Evolutionary conservation across 1,140 invertebrate species (phyloP).

Genomic region (Branchinecta lynchi): DNA sequence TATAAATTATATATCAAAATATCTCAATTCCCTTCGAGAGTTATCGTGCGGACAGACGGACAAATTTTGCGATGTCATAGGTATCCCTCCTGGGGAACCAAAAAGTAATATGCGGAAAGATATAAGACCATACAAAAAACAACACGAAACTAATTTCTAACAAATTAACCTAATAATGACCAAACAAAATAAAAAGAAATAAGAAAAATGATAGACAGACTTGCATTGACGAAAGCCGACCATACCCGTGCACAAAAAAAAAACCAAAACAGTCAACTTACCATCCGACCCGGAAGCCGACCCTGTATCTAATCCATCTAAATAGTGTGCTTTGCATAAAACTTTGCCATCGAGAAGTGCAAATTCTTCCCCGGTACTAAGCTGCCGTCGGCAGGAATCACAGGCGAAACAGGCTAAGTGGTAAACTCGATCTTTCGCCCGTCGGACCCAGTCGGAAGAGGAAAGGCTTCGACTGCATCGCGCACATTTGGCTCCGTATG

Average conservation of each 20-base stretch:
- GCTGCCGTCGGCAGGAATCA: constrained; percentile 86
- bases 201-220: no score
- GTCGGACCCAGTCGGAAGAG: constrained; percentile 89
- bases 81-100: no score
- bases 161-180: no score
- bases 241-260: neutral
- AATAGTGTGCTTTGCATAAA: constrained; percentile 88
- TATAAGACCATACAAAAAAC: no score
- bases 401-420: constrained; percentile 98
- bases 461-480: constrained; percentile 84
- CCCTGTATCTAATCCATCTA: constrained; percentile 80
- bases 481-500: constrained; percentile 88
- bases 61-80: no score
- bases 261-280: constrained; percentile 33
- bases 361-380: constrained; percentile 95
- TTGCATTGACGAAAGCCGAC: no score
- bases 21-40: no score
- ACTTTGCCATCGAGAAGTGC: constrained; percentile 79
- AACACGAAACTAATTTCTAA: no score
- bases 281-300: constrained; percentile 64
- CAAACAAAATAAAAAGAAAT: no score
- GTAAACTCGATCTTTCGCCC: constrained; percentile 83
- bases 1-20: no score
- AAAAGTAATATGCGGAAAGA: no score
- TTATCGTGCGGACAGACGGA: no score